phyloP scores from a whole-genome alignment of 2,797 vertebrate species.

The Atherinosoma microstoma region DNA sequence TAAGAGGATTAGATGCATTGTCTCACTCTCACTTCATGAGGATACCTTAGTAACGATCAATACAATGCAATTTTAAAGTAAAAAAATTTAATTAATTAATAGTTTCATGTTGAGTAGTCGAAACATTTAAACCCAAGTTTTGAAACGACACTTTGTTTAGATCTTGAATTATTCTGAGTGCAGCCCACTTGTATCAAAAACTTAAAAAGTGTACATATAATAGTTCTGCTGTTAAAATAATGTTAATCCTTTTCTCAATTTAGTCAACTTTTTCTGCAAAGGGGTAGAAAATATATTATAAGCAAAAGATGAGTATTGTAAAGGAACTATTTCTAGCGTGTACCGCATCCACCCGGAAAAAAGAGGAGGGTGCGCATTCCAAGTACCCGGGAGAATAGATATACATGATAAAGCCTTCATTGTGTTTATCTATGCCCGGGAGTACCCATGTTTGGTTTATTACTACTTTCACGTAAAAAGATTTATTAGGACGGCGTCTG shows the following conservation, averaged over 20 bases:
- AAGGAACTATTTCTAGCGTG: too few relatives aligned
- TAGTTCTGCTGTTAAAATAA: not conserved
- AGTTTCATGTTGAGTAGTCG: too few relatives aligned
- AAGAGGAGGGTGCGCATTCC: not conserved
- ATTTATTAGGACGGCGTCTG: too few relatives aligned
- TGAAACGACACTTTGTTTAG: too few relatives aligned
- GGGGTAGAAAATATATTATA: not conserved
- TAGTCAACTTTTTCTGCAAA: not conserved
- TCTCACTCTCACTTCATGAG: slow-evolving; percentile 81
- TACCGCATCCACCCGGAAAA: not conserved
- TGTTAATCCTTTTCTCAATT: not conserved
- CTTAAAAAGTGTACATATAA: not conserved
- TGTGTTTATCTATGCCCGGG: too few relatives aligned
- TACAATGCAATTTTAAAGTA: slow-evolving; percentile 11
- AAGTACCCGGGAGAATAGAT: too few relatives aligned
- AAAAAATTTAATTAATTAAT: not conserved
- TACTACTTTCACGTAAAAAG: too few relatives aligned
- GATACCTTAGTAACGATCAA: slow-evolving; percentile 53
- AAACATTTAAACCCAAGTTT: not conserved
- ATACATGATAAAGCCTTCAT: too few relatives aligned
- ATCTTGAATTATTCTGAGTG: too few relatives aligned
- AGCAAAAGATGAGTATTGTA: too few relatives aligned
- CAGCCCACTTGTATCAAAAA: not conserved
- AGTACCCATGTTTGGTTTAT: too few relatives aligned
- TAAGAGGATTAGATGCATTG: slow-evolving; percentile 92